Base-by-base conservation (phyloP, 2,113 vertebrate species). In the Tyrannus savana region DNA sequence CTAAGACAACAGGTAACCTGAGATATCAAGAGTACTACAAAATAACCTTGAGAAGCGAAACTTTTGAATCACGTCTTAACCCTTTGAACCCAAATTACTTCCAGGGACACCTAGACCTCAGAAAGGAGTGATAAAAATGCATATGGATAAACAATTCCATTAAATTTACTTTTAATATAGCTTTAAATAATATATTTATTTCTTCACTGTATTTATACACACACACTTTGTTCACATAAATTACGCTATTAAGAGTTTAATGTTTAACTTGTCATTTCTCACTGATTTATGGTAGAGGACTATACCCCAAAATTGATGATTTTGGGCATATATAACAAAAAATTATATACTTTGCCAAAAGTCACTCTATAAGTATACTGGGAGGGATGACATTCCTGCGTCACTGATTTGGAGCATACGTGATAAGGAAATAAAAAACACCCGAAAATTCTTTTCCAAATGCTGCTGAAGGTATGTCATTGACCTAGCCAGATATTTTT, bases 401-500 rank as follows among this genome's bases (percentile, higher is more conserved):
- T 21, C 41, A 60, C 5, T 49, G 22, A 84, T 59, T 69, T 76
- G 49, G 14, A 41, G 11, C 25, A 27, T 31, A 69, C 0, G 1
- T 14, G 7, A n/a, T 28, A 75, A 19, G 15, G 24, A 23, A 15
- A 33, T 24, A 31, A n/a, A 63, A 62, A 58, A 6, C 6, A n/a
- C 7, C 62, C 16, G 21, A 28, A 81, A 92, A 89, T 27, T 78
- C 23, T 82, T 75, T 80, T 50, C 41, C 64, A 74, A 68, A 60
- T 53, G 33, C 17, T 89, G 62, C 41, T 81, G 60, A 80, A 95
- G 76, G 76, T 82, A 33, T 66, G 75, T 28, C 66, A 79, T 58
- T 87, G 93, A 81, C 76, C 76, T 73, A 81, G 76, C 8, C 52
- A 78, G 69, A 39, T 92, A 93, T 95, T 96, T 97, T 95, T 96